Percentiles rank a stretch among this genome's conserved stretches.
Conservation (phyloP, 37 sponge, comb jelly and placozoan species). For the Spongia lamella region DNA sequence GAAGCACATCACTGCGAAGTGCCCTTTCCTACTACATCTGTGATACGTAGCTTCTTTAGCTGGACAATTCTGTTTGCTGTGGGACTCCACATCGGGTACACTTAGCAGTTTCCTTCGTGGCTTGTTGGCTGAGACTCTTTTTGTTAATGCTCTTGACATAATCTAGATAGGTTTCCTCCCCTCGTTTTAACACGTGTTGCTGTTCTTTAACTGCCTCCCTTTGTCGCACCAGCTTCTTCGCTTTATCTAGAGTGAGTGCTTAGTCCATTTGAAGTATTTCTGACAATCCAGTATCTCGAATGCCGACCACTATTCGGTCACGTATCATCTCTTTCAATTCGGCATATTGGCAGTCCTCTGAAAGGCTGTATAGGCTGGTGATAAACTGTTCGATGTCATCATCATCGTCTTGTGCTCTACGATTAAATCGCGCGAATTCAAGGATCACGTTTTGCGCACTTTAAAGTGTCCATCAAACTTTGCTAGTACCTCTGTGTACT, state of each 20-base stretch:
- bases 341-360: neutral
- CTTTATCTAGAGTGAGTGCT: neutral
- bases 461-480: constrained; percentile 6
- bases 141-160: too few species aligned
- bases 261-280: neutral
- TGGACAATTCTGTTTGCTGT: too few species aligned
- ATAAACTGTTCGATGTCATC: neutral
- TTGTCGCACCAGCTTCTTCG: neutral
- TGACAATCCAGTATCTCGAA: neutral
- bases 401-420: neutral
- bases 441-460: neutral
- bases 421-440: neutral
- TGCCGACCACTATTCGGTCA: neutral
- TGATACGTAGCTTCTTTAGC: too few species aligned
- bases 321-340: neutral
- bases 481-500: neutral
- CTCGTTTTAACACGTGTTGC: neutral
- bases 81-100: too few species aligned
- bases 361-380: neutral
- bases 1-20: too few species aligned
- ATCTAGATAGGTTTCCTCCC: too few species aligned
- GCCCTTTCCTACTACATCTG: too few species aligned
- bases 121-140: too few species aligned
- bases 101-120: too few species aligned
- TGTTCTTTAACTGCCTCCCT: constrained; percentile 6